These are phyloP conservation scores for Telmatherina bonti DNA, from an alignment of 2,797 vertebrate species.

Conservation along the genomic window DNA sequence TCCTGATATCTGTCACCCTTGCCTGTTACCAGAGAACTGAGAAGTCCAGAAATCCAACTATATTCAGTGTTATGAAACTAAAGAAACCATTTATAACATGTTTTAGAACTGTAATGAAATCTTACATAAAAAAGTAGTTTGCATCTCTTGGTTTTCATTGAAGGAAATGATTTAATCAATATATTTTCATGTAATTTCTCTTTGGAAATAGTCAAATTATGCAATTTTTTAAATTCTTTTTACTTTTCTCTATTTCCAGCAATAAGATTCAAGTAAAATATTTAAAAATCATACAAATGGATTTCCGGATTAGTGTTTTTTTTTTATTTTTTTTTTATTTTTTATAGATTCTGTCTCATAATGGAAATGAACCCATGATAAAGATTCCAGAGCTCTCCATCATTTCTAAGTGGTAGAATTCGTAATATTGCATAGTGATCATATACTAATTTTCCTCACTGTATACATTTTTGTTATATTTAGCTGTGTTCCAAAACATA, in stretches of 20 bases:
- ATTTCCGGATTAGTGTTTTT: too few relatives aligned
- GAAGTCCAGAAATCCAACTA: neutral
- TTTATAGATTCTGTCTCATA: too few relatives aligned
- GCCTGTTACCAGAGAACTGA: neutral
- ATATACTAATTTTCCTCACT: too few relatives aligned
- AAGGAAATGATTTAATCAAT: neutral
- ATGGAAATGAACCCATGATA: too few relatives aligned
- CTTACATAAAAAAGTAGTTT: neutral
- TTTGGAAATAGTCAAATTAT: neutral
- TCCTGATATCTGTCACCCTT: neutral
- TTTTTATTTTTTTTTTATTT: too few relatives aligned
- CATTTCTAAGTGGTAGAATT: too few relatives aligned
- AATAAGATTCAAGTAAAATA: too few relatives aligned
- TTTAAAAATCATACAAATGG: too few relatives aligned
- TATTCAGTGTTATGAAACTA: neutral
- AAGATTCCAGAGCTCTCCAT: too few relatives aligned
- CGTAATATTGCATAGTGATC: too few relatives aligned
- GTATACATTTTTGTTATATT: neutral
- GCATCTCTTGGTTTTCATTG: neutral
- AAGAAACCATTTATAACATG: neutral
- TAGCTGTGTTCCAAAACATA: neutral
- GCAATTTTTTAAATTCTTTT: neutral
- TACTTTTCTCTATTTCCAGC: too few relatives aligned
- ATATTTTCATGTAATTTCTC: slow-evolving; percentile 6
- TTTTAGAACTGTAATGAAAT: neutral